Base-by-base conservation (phyloP, 2,113 vertebrate species). In the Struthidea cinerea region DNA sequence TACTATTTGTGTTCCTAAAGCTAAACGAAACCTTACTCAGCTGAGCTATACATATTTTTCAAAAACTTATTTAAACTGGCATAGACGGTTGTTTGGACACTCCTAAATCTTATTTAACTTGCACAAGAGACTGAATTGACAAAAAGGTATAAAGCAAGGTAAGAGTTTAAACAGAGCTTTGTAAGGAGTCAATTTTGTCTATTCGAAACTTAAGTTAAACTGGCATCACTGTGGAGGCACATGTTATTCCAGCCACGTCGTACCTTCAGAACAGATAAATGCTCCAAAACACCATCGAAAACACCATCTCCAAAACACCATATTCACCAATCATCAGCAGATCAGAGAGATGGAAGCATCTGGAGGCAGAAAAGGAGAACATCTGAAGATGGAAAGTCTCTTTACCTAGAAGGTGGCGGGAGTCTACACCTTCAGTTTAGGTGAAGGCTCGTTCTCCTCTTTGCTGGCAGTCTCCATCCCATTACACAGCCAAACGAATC, bases 21-120 rank as follows among this genome's bases (percentile, higher is more conserved):
- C 64, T 85, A 73, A 92, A 92, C 15, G 84, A 93, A 90, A 86
- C 13, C 69, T 92, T 93, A 76, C 37, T 87, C 52, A 85, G 27
- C 28, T 89, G 57, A 94, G 35, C 23, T 78, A 71, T 42, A 68
- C 35, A 39, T 73, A 27, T 24, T 33, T 75, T 49, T 81, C 1
- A 16, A 75, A 49, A 81, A 17, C 4, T 74, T 81, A 77, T 80
- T 93, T 94, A 64, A 92, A 94, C 59, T 87, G 84, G 47, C 67
- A 93, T 1, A 3, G 33, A 23, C 1, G 1, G 32, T 52, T 90
- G 42, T 89, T 90, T 94, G 80, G 44, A 78, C 32, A 68, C 26
- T 64, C 49, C n/a, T 71, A 75, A 89, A 79, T 56, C 61, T 87
- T 70, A n/a, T 68, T 92, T 87, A 91, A 81, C 32, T 78, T 93